A percentile compares a stretch with the other conserved stretches of the same genome.
phyloP scores from a whole-genome alignment of 2,888 invertebrate genomes.

The Baccha elongata region DNA sequence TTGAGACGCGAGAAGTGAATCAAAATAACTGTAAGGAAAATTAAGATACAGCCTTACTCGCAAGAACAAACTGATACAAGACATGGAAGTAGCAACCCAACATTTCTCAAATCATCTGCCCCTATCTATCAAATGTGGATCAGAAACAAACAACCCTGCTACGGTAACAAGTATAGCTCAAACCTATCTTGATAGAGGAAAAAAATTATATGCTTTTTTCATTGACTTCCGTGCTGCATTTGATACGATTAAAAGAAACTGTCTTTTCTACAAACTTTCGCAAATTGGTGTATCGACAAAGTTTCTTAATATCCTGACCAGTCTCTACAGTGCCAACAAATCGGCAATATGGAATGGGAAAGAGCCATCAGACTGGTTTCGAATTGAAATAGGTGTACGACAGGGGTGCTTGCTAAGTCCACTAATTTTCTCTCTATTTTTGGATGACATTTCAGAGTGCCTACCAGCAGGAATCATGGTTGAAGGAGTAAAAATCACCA shows the following conservation, averaged over 20 bases:
- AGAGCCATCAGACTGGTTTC: not conserved
- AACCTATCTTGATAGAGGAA: not conserved
- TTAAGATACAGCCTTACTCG: no score
- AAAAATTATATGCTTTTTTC: slow-evolving; percentile 1
- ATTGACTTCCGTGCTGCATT: slow-evolving; percentile 6
- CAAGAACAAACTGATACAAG: not conserved
- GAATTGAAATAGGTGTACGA: not conserved
- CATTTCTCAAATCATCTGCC: not conserved
- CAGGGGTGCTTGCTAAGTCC: slow-evolving; percentile 7
- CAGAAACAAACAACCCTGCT: no score
- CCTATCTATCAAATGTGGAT: not conserved
- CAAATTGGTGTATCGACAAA: slow-evolving; percentile 7
- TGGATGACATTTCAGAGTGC: not conserved
- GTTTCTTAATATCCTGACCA: not conserved
- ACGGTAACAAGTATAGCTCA: not conserved
- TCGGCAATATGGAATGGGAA: slow-evolving; percentile 11
- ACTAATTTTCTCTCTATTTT: not conserved
- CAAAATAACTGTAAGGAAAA: no score
- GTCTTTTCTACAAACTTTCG: slow-evolving; percentile 11
- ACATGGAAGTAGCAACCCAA: slow-evolving; percentile 7
- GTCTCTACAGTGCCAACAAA: not conserved
- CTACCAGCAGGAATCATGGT: no score
- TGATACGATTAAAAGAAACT: slow-evolving; percentile 15
- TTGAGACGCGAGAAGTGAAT: no score
- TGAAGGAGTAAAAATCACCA: no score